A percentile compares a stretch with the other conserved stretches of the same genome.
phyloP scores from a whole-genome alignment of 2,113 vertebrate species.

The Pseudorectes ferrugineus region DNA sequence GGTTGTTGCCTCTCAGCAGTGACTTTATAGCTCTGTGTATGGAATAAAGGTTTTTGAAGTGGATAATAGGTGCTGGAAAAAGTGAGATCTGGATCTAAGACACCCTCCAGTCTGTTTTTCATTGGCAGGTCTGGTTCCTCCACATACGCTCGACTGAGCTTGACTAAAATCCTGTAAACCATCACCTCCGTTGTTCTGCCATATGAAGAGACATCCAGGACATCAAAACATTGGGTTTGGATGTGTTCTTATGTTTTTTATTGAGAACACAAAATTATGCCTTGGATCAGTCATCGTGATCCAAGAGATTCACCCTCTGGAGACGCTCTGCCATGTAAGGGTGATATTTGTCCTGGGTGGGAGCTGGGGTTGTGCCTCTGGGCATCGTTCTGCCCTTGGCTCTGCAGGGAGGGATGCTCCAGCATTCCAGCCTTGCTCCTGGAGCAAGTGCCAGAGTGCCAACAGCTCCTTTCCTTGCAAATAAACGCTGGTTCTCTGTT shows the following conservation, averaged over 20 bases:
- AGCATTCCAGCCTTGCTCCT: fast-evolving
- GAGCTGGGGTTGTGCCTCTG: neutral
- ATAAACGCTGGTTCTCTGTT: fast-evolving
- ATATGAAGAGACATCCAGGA: neutral
- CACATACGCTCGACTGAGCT: fast-evolving
- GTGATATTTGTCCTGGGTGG: neutral
- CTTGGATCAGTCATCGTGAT: neutral
- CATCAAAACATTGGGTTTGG: neutral
- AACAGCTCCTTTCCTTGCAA: neutral
- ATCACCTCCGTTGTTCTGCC: neutral
- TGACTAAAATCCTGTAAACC: neutral
- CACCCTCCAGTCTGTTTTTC: neutral
- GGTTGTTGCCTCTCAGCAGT: neutral
- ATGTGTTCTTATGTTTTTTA: neutral
- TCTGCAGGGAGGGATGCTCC: neutral
- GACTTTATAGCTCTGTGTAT: neutral
- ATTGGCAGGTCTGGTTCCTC: neutral
- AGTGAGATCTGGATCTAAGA: neutral
- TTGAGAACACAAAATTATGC: neutral
- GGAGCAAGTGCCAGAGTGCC: neutral
- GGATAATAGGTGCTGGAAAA: neutral
- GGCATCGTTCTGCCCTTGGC: neutral
- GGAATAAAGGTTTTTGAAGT: neutral
- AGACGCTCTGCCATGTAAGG: fast-evolving
- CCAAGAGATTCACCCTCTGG: neutral